phyloP scores from a whole-genome alignment of 2,113 vertebrate genomes.

The Oenanthe melanoleuca region DNA sequence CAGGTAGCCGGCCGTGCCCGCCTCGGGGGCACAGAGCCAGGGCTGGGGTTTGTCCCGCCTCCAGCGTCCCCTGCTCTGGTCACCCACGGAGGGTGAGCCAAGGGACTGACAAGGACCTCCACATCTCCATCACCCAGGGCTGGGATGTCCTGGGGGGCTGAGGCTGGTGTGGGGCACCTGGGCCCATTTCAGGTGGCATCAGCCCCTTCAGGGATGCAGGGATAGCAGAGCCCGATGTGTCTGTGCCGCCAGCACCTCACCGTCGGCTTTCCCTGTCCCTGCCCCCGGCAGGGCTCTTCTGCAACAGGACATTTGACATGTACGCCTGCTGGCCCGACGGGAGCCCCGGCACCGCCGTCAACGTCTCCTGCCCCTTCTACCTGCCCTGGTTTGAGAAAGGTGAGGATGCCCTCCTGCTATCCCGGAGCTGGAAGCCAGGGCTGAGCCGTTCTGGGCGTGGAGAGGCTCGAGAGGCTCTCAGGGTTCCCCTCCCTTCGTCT shows the following conservation, averaged over 20 bases:
- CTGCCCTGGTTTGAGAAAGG: slow-evolving; percentile 86
- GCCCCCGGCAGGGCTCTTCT: slow-evolving; percentile 60
- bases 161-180: not conserved
- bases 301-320: slow-evolving; percentile 84
- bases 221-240: not conserved
- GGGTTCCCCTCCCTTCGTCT: not conserved
- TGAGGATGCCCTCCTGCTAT: slow-evolving; percentile 22
- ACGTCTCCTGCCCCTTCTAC: slow-evolving; percentile 85
- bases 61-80: not conserved
- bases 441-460: not conserved
- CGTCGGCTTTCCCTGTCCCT: accelerated
- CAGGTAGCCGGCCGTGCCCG: slow-evolving; percentile 27
- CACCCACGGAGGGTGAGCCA: accelerated
- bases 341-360: slow-evolving; percentile 69
- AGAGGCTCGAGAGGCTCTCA: not conserved
- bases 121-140: not conserved
- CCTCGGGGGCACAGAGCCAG: accelerated
- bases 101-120: accelerated
- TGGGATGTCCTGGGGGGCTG: accelerated
- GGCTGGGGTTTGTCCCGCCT: not conserved
- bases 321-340: slow-evolving; percentile 87
- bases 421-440: not conserved
- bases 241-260: accelerated
- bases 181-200: not conserved
- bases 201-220: not conserved